A percentile compares a stretch with the other conserved stretches of the same genome.
Evolutionary conservation across 2,888 invertebrate species (phyloP).

Genomic region (Furcula furcula): DNA sequence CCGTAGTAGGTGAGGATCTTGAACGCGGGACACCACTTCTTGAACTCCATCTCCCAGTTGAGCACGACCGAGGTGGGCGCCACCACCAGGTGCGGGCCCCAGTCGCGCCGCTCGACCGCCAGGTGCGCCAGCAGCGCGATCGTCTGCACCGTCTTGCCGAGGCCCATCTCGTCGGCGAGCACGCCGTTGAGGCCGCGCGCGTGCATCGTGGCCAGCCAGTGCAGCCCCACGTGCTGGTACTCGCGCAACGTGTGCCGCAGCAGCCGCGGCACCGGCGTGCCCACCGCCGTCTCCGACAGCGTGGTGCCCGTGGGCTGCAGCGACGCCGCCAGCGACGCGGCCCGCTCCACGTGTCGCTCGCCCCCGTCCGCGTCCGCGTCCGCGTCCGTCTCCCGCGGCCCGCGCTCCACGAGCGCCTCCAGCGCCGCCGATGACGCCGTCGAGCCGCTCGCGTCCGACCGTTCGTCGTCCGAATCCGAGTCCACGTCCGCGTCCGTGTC

Average conservation of each 20-base stretch:
- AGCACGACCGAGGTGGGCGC: slow-evolving; percentile 99
- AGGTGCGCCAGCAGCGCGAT: slow-evolving; percentile 96
- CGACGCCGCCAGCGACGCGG: slow-evolving; percentile 96
- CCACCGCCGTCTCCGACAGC: slow-evolving; percentile 95
- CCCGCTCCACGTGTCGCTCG: slow-evolving; percentile 91
- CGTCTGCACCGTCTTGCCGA: slow-evolving; percentile 98
- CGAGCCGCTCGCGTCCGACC: slow-evolving; percentile 31
- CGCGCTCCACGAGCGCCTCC: slow-evolving; percentile 63
- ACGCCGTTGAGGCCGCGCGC: slow-evolving; percentile 97
- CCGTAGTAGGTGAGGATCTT: slow-evolving; percentile 99
- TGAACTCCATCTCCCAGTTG: slow-evolving; percentile 99
- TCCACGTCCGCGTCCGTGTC: slow-evolving; percentile 33
- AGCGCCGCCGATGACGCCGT: slow-evolving; percentile 47
- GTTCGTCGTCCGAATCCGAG: slow-evolving; percentile 31
- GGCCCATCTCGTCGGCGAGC: slow-evolving; percentile 98
- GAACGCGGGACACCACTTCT: slow-evolving; percentile 99
- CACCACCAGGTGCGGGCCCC: slow-evolving; percentile 99
- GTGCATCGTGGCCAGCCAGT: slow-evolving; percentile 98
- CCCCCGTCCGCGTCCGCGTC: slow-evolving; percentile 57
- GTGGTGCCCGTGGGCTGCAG: slow-evolving; percentile 99
- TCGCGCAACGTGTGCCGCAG: slow-evolving; percentile 95
- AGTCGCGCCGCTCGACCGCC: slow-evolving; percentile 94
- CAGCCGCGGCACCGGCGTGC: slow-evolving; percentile 95
- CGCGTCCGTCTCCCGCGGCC: slow-evolving; percentile 15
- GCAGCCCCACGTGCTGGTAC: slow-evolving; percentile 98